Conservation (phyloP, 2,113 vertebrate species). For the Pantherophis guttatus region DNA sequence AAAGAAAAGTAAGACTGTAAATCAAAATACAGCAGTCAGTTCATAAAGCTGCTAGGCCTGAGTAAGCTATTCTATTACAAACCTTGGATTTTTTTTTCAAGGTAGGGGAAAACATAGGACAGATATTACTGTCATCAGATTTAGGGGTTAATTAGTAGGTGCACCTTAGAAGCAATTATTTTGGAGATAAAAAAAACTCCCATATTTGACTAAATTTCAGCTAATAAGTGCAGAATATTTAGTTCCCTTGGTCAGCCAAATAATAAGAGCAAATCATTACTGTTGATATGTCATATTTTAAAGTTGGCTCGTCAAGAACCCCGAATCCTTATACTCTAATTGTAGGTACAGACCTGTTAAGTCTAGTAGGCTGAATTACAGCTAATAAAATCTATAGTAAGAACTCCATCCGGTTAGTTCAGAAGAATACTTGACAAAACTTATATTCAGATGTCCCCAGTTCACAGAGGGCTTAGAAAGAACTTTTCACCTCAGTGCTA, state of each 20-base stretch:
- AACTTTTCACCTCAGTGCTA: not conserved
- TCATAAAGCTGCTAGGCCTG: not conserved
- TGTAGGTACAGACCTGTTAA: not conserved
- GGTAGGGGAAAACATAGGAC: not conserved
- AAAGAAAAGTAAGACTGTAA: constrained; percentile 7
- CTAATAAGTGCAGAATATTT: not conserved
- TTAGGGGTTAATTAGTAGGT: not conserved
- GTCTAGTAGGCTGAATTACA: not conserved
- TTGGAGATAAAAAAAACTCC: not conserved
- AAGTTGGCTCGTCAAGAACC: not conserved
- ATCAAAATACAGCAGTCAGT: not conserved
- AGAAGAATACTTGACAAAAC: not conserved
- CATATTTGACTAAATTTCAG: not conserved
- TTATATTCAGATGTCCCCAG: not conserved
- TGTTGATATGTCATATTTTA: not conserved
- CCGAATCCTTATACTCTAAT: not conserved
- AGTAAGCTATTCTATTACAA: not conserved
- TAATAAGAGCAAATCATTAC: not conserved
- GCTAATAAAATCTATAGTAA: not conserved
- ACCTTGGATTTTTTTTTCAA: not conserved
- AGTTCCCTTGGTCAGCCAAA: not conserved
- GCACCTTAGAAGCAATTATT: not conserved
- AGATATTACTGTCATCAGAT: not conserved
- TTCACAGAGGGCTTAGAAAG: not conserved
- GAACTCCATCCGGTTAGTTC: not conserved